Percentiles rank a stretch among this genome's conserved stretches.
Evolutionary conservation across 2,113 vertebrate genomes (phyloP).

Genomic region (Triplophysa rosa): DNA sequence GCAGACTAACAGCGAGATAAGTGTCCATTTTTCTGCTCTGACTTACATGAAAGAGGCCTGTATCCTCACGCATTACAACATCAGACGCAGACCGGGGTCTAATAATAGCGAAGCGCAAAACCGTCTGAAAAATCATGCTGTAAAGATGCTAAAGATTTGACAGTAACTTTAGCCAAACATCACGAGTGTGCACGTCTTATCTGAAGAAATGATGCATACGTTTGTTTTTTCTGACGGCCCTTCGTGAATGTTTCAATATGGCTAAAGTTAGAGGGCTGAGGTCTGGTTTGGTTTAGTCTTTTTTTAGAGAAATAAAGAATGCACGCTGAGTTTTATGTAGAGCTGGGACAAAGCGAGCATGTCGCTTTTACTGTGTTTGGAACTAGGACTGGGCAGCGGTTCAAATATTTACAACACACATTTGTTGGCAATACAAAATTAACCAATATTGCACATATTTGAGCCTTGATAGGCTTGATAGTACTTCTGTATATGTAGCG

Average conservation of each 20-base stretch:
- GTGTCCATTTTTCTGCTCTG: conserved; percentile 19
- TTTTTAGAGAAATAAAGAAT: not conserved
- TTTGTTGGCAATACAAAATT: too few species aligned
- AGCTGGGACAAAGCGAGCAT: not conserved
- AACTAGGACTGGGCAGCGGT: too few species aligned
- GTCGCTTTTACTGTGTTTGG: too few species aligned
- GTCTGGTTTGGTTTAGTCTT: not conserved
- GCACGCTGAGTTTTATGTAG: not conserved
- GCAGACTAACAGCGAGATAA: conserved; percentile 9
- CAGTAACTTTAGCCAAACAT: not conserved
- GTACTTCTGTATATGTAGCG: not conserved
- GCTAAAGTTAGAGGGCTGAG: not conserved
- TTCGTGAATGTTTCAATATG: not conserved
- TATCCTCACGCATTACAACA: conserved; percentile 8
- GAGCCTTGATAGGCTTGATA: not conserved
- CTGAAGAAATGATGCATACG: too few species aligned
- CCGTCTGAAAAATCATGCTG: conserved; percentile 10
- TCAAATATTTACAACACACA: too few species aligned
- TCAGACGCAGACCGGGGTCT: conserved; percentile 16
- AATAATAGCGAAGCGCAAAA: conserved; percentile 44
- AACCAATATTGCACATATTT: not conserved
- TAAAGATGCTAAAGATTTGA: conserved; percentile 8
- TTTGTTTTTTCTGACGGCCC: too few species aligned
- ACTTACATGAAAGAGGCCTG: conserved; percentile 19
- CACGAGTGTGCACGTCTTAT: not conserved